Conservation (phyloP, 2,797 vertebrate genomes). For the Thamnophis elegans region DNA sequence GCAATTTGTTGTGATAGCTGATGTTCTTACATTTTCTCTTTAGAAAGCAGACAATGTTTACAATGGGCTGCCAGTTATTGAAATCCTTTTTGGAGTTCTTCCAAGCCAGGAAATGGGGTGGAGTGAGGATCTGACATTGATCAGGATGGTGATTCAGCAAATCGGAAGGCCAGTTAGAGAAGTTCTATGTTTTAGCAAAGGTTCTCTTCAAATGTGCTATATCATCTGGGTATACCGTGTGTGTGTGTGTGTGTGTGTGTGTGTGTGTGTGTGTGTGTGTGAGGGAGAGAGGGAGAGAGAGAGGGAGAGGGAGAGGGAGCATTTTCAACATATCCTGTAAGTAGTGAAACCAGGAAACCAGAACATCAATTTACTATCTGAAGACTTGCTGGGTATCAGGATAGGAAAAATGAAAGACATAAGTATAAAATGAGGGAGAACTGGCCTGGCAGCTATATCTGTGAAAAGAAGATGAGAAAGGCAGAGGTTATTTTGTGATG, state of each 20-base stretch:
- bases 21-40: constrained; percentile 8
- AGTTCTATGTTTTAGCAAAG: neutral
- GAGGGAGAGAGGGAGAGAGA: constrained; percentile 1
- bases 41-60: neutral
- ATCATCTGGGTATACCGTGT: neutral
- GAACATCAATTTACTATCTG: neutral
- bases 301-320: constrained; percentile 26
- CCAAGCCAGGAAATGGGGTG: constrained; percentile 27
- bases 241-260: neutral
- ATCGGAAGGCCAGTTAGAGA: constrained; percentile 16
- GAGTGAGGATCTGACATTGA: constrained; percentile 16
- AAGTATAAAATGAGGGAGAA: neutral
- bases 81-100: constrained; percentile 33
- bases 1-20: constrained; percentile 6
- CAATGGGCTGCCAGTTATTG: constrained; percentile 26
- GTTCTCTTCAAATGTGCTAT: neutral
- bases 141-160: constrained; percentile 20
- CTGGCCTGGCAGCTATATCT: neutral
- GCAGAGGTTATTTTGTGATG: neutral
- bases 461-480: neutral
- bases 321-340: neutral
- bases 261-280: neutral
- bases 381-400: neutral
- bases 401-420: neutral
- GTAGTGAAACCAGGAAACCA: neutral